Base-by-base conservation (phyloP, 2,113 vertebrate genomes). In the Chaetura pelagica region DNA sequence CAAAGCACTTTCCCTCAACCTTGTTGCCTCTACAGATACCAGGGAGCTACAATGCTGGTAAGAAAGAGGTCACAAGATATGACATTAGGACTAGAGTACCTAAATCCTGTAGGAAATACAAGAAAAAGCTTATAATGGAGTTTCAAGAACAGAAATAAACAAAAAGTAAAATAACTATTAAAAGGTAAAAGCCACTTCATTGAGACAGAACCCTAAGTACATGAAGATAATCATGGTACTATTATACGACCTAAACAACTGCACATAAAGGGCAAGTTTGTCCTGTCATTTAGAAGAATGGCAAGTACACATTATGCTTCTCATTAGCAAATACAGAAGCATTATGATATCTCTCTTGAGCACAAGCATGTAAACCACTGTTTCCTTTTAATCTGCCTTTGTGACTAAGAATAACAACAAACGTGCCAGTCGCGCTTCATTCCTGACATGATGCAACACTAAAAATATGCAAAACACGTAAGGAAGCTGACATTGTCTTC, bases 271-370 rank as follows among this genome's bases (percentile, higher is more conserved):
- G 61, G 44, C 44, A 89, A 73, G 75, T 35, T 4, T 40, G 38
- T 15, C 27, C 68, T 34, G 48, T 29, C 87, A 62, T 38, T 67
- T 77, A 66, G 59, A 67, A 82, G 58, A 84, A 62, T 0, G 32
- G 61, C 71, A 71, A 38, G 32, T 19, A 58, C 48, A 49, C 54
- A 0, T 73, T 76, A 40, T 19, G 46, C 73, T 73, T 89, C 55
- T 74, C 72, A 58, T 67, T 58, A 89, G 80, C 73, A 67, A 89
- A 87, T 30, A 89, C 87, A 91, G 89, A 86, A 71, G 80, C 42
- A 54, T 71, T 46, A 91, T 16, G 57, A 63, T 76, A 86, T 93
- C 59, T 40, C 83, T 64, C 72, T 29, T 54, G 52, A 88, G 75
- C 71, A 59, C 14, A 23, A 57, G 32, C 77, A 89, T 57, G 84